Evolutionary conservation across 1,140 invertebrate genomes (phyloP), one percentile per base, ranked within the genome.

Genomic region (Drosophila quadrilineata): DNA sequence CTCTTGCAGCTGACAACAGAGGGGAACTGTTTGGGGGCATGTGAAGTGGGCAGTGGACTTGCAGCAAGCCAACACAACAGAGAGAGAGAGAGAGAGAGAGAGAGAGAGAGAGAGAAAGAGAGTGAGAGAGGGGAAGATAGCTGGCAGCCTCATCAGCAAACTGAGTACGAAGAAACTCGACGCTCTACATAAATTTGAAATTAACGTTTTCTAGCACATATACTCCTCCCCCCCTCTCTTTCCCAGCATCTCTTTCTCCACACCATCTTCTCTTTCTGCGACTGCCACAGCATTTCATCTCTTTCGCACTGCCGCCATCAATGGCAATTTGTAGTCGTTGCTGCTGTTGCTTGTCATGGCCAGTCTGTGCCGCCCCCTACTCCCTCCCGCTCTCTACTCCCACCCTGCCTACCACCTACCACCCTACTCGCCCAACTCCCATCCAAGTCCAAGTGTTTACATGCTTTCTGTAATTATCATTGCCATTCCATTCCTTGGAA

Each of bases 141-240:
- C 65, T 75, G 9, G 9, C 33, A 76, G 62, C 54, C 60, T 76
- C 74, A 77, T 76, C 74, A 76, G 69, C 74, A 54, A 62, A 49
- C 64, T 59, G 65, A 26, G 48, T n/a, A n/a, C n/a, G 31, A 62
- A 22, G 72, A 84, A 84, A 84, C 77, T 84, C 70, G 77, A 80
- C 77, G 84, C 84, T 87, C 84, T 87, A 85, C 79, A 85, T 85
- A 87, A 87, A 87, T 87, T 87, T 79, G 68, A 87, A 87, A 87
- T 87, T 87, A 87, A 87, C 74, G 84, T 87, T 87, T 77, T 80
- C 63, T 65, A 76, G 68, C 77, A 84, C 72, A 68, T 76, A 57
- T 62, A 71, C 56, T 46, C 53, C 45, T 35, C 56, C 45, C 12
- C 19, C 43, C 36, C 35, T 4, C 9, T n/a, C 12, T 28, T 21